Evolutionary conservation across 2,113 vertebrate genomes (phyloP), one percentile per base, ranked within the genome.

Genomic region (Ardeotis arabs): DNA sequence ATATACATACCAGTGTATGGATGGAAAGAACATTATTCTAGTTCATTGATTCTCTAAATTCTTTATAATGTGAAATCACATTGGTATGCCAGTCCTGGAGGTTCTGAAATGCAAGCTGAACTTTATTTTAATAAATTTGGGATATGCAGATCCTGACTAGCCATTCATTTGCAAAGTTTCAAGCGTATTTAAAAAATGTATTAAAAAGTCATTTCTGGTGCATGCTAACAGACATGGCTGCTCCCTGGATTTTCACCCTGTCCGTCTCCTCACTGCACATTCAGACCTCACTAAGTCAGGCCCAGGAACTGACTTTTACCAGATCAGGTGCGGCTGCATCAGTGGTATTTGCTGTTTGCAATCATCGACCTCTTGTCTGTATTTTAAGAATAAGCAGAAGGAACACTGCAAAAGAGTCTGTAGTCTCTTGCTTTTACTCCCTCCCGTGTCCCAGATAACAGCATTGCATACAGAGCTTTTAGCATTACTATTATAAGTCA

Each of bases 401-500:
- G 39, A 93, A 80, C 47, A 22, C 33, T 47, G 63, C 72, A 74
- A 24, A 58, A 72, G 72, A 52, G 33, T 66, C 62, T 31, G 47
- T 33, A 94, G 76, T 5, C 87, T 92, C 94, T 47, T 79, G 77
- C 39, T 89, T 81, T 82, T 82, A 44, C 77, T 91, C 84, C 83
- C 79, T 96, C 82, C 93, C 5, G 6, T 93, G 95, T 81, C 62
- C 83, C 92, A 86, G 87, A 80, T 67, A 95, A 81, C 82, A 84
- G 81, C 4, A 59, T 0, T 78, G 37, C 56, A 0, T 27, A 74
- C 23, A 84, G 56, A 90, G 66, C 83, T 96, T 60, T 76, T 29
- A 96, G 66, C 80, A 89, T 84, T 89, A 93, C 90, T 97, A 97
- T 94, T 96, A 84, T 94, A 95, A 97, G 96, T 97, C 97, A 96